phyloP scores from a whole-genome alignment of 2,113 vertebrate species.

The Platanista minor region DNA sequence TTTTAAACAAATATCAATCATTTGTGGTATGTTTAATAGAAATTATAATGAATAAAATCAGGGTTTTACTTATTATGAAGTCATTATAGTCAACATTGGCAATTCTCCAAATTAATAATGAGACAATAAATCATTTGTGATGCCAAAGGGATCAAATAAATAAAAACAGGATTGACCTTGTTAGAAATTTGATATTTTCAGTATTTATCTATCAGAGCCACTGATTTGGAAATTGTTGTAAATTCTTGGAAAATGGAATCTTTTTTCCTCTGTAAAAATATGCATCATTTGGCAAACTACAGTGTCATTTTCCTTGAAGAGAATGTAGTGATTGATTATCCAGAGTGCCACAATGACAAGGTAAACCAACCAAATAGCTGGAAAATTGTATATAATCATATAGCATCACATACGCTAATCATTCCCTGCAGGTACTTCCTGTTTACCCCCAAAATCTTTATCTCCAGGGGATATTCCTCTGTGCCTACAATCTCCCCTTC shows the following conservation, averaged over 20 bases:
- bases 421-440: background rate
- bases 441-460: background rate
- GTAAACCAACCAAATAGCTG: slow-evolving; percentile 58
- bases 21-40: slow-evolving; percentile 13
- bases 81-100: background rate
- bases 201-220: slow-evolving; percentile 36
- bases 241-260: slow-evolving; percentile 47
- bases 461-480: background rate
- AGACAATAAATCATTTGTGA: background rate
- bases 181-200: slow-evolving; percentile 49
- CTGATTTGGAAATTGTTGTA: slow-evolving; percentile 61
- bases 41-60: slow-evolving; percentile 54
- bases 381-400: slow-evolving; percentile 55
- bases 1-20: slow-evolving; percentile 48
- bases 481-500: background rate
- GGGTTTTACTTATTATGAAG: slow-evolving; percentile 30
- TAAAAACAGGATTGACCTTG: slow-evolving; percentile 45
- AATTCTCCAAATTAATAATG: slow-evolving; percentile 44
- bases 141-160: slow-evolving; percentile 36
- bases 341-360: slow-evolving; percentile 27
- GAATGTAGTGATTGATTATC: slow-evolving; percentile 59
- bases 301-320: slow-evolving; percentile 56
- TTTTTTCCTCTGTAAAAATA: slow-evolving; percentile 39
- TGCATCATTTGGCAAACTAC: slow-evolving; percentile 52
- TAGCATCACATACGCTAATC: background rate